Evolutionary conservation across 2,888 invertebrate genomes (phyloP).

Genomic region (Stenoptilia bipunctidactyla): DNA sequence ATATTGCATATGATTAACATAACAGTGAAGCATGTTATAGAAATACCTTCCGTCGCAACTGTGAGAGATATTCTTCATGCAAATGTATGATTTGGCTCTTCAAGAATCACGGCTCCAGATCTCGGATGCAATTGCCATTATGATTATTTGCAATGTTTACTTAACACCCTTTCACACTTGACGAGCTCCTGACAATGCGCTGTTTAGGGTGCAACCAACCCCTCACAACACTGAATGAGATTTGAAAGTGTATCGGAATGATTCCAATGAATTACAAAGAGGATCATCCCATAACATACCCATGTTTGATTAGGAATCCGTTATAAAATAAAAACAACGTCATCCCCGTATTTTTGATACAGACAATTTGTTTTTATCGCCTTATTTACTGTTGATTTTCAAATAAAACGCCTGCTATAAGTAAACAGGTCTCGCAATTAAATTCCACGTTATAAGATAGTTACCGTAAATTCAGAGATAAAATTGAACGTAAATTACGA

Average conservation of each 20-base stretch:
- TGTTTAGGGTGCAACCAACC: conserved; percentile 31
- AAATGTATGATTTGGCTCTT: conserved; percentile 58
- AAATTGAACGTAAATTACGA: no score
- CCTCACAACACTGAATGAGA: conserved; percentile 15
- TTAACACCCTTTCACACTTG: conserved; percentile 72
- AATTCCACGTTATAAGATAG: no score
- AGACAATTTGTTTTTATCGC: no score
- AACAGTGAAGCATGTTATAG: conserved; percentile 45
- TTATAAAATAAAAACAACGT: neutral
- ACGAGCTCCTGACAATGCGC: conserved; percentile 54
- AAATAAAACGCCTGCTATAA: no score
- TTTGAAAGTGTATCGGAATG: conserved; percentile 6
- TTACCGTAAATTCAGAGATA: no score
- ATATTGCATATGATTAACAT: conserved; percentile 60
- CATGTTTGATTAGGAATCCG: conserved; percentile 13
- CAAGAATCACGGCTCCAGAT: conserved; percentile 38
- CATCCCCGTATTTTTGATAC: no score
- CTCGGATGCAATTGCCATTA: conserved; percentile 61
- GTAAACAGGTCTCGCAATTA: no score
- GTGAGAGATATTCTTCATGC: conserved; percentile 51
- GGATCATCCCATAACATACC: conserved; percentile 10
- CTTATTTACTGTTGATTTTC: no score
- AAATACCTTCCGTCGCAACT: conserved; percentile 39
- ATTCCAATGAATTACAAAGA: conserved; percentile 32
- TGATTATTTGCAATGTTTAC: conserved; percentile 73